Evolutionary conservation across 2,888 invertebrate genomes (phyloP).

Genomic region (Pseudococcus viburni): DNA sequence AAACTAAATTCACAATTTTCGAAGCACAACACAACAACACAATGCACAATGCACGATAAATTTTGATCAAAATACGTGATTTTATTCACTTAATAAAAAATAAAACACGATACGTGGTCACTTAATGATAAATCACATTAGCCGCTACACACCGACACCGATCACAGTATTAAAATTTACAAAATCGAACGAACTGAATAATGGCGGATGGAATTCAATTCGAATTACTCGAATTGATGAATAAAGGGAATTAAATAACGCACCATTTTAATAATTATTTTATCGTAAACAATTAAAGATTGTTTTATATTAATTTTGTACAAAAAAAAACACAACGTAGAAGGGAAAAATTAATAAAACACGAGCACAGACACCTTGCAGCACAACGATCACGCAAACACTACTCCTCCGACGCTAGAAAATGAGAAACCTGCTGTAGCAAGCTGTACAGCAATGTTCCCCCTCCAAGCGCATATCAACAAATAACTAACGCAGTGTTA

Average conservation of each 20-base stretch:
- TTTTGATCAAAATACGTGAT: background rate
- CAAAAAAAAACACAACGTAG: background rate
- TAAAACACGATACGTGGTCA: background rate
- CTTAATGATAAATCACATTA: slow-evolving; percentile 27
- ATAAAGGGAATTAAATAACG: background rate
- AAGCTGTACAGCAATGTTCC: slow-evolving; percentile 36
- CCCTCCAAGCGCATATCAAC: slow-evolving; percentile 37
- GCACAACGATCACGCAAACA: slow-evolving; percentile 2
- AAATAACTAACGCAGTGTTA: slow-evolving; percentile 53
- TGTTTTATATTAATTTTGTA: background rate
- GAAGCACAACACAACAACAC: background rate
- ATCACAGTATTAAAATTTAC: background rate
- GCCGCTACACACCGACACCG: slow-evolving; percentile 6
- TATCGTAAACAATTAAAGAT: background rate
- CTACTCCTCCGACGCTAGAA: background rate
- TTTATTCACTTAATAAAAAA: background rate
- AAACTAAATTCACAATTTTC: background rate
- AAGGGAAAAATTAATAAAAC: background rate
- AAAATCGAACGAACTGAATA: background rate
- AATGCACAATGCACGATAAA: background rate
- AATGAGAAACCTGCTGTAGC: slow-evolving; percentile 50
- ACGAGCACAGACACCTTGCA: background rate
- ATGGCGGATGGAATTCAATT: background rate
- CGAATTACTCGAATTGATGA: background rate
- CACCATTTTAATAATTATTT: background rate